Conservation (phyloP, 2,113 vertebrate species). For the Cisticola juncidis region DNA sequence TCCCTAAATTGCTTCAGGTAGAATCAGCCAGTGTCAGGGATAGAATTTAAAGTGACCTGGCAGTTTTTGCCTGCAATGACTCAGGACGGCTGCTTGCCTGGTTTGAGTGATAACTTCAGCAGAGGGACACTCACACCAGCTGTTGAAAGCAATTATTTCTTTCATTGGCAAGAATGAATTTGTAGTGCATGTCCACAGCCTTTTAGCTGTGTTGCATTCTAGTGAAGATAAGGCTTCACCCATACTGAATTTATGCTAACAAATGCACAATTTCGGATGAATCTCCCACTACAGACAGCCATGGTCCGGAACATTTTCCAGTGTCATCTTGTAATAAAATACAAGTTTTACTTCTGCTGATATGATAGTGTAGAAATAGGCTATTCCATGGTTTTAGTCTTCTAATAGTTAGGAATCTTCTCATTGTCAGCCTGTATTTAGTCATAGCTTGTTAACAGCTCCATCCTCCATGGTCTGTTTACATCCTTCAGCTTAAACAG, state of each 20-base stretch:
- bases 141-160: neutral
- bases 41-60: neutral
- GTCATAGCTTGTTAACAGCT: neutral
- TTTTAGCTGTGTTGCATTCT: neutral
- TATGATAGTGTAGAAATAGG: neutral
- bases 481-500: neutral
- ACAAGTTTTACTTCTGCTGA: accelerated
- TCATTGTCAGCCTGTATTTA: neutral
- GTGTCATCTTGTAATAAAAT: neutral
- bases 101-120: neutral
- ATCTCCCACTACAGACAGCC: neutral
- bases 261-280: neutral
- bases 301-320: neutral
- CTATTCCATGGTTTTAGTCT: neutral
- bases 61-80: neutral
- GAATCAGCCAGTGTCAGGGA: neutral
- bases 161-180: neutral
- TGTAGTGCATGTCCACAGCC: neutral
- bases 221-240: neutral
- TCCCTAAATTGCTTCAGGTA: neutral
- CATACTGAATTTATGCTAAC: neutral
- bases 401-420: neutral
- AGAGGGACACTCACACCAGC: neutral
- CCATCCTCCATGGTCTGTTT: neutral
- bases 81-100: neutral